Conservation (phyloP, 2,888 invertebrate species). For the Choristoneura rosaceana region DNA sequence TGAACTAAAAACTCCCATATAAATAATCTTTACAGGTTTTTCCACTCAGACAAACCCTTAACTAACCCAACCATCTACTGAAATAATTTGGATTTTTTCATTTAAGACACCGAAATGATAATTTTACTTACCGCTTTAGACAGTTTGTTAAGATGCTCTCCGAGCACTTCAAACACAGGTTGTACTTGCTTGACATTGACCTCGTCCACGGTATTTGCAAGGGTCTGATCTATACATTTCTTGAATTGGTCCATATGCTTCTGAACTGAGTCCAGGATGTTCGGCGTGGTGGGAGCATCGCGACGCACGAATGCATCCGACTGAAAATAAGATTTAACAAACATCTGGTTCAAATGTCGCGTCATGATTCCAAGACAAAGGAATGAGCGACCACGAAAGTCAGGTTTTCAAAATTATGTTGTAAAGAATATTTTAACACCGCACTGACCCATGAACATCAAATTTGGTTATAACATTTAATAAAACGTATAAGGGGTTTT, state of each 20-base stretch:
- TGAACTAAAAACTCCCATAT: too few relatives aligned
- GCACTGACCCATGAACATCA: too few relatives aligned
- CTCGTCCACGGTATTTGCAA: conserved; percentile 63
- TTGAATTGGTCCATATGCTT: conserved; percentile 65
- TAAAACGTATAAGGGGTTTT: too few relatives aligned
- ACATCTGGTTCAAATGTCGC: conserved; percentile 41
- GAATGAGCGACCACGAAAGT: too few relatives aligned
- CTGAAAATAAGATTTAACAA: conserved; percentile 48
- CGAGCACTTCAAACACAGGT: conserved; percentile 65
- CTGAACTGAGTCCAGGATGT: conserved; percentile 59
- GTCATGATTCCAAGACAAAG: neutral
- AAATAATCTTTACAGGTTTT: too few relatives aligned
- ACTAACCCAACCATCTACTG: too few relatives aligned
- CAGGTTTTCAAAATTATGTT: too few relatives aligned
- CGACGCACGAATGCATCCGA: conserved; percentile 57
- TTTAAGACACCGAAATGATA: neutral
- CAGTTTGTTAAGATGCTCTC: conserved; percentile 68
- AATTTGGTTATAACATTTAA: too few relatives aligned
- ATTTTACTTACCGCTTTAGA: conserved; percentile 64
- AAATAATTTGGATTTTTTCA: too few relatives aligned
- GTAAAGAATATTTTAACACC: too few relatives aligned
- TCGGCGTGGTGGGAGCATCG: conserved; percentile 51
- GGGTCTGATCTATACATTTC: conserved; percentile 66
- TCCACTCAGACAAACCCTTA: too few relatives aligned
- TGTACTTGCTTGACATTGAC: conserved; percentile 69